phyloP scores from a whole-genome alignment of 2,797 vertebrate genomes.

The Sphenopsis melanotis region DNA sequence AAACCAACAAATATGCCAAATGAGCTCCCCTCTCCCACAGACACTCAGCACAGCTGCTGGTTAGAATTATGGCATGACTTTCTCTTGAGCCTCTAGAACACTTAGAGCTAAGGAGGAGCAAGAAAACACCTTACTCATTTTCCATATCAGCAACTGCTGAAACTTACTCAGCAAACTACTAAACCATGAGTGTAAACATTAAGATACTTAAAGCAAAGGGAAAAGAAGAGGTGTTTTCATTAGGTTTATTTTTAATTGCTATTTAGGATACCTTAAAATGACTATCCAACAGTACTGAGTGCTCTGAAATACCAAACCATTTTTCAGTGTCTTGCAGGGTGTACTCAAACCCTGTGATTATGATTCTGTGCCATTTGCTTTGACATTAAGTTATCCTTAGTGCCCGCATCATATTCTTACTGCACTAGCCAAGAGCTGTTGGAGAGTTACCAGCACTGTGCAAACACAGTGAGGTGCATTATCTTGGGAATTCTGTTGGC shows the following conservation, averaged over 20 bases:
- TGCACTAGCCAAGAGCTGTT: neutral
- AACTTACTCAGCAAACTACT: neutral
- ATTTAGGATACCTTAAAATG: neutral
- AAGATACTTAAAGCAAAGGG: neutral
- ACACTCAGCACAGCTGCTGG: neutral
- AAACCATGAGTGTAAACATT: neutral
- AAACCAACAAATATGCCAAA: neutral
- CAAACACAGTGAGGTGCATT: conserved; percentile 63
- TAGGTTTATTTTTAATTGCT: neutral
- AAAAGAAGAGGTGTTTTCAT: neutral
- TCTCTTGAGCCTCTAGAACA: neutral
- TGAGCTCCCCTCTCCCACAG: neutral
- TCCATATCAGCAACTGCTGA: neutral
- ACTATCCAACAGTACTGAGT: neutral
- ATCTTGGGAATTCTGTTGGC: conserved; percentile 62
- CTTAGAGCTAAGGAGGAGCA: neutral
- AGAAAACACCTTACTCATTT: neutral
- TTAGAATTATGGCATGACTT: neutral
- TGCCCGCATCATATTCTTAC: neutral
- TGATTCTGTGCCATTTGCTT: neutral
- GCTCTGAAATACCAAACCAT: neutral
- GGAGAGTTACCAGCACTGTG: neutral
- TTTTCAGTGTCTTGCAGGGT: neutral
- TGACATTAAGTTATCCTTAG: neutral
- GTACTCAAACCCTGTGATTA: neutral